Evolutionary conservation across 2,113 vertebrate genomes (phyloP).

Genomic region (Neopipo cinnamomea): DNA sequence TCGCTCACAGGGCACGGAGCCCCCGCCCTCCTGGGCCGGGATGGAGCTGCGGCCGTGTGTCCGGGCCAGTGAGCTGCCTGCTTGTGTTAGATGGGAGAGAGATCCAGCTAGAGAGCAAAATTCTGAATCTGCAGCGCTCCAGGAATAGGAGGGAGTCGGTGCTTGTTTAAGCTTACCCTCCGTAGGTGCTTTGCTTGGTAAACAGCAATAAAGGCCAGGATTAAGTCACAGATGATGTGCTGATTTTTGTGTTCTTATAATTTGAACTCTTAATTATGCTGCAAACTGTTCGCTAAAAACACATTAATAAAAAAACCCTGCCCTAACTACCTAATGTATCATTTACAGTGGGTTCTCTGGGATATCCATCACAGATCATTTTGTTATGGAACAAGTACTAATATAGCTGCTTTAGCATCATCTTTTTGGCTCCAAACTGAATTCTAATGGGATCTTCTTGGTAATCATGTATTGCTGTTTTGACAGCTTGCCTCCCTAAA

Average conservation of each 20-base stretch:
- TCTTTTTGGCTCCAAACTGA: neutral
- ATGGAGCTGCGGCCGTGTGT: too few relatives aligned
- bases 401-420: neutral
- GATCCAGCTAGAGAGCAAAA: rapidly evolving
- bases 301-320: neutral
- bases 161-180: rapidly evolving
- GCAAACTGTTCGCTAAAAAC: neutral
- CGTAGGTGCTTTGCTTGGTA: neutral
- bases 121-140: rapidly evolving
- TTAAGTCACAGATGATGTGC: conserved; percentile 65
- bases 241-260: neutral
- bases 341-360: neutral
- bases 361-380: neutral
- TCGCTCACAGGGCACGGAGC: too few relatives aligned
- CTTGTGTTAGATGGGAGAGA: neutral
- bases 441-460: neutral
- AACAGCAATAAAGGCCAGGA: neutral
- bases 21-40: too few relatives aligned
- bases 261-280: neutral
- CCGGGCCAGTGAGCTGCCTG: neutral
- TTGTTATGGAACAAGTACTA: neutral
- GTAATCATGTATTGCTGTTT: neutral
- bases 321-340: neutral
- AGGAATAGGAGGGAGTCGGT: rapidly evolving
- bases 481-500: neutral